These are phyloP conservation scores for Coranthus polyacanthus DNA, from an alignment of 2,797 vertebrate genomes.

Conservation along the genomic window DNA sequence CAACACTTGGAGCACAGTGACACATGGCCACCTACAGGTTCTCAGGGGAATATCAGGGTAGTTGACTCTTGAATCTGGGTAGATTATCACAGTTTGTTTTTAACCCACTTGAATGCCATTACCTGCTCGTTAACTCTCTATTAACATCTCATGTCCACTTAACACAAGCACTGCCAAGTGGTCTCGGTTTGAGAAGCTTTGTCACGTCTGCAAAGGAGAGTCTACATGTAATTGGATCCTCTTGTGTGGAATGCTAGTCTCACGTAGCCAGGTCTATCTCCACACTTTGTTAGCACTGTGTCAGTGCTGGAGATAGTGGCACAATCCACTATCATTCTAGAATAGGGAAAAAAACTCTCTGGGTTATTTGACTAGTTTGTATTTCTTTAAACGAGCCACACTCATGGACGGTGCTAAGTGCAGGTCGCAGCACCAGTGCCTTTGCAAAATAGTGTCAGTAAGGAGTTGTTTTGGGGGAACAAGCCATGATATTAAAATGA, in stretches of 20 bases:
- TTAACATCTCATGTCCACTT: constrained; percentile 64
- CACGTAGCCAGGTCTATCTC: too few relatives aligned
- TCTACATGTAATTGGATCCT: constrained; percentile 43
- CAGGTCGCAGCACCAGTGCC: too few relatives aligned
- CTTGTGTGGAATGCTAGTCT: constrained; percentile 15
- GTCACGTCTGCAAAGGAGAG: constrained; percentile 52
- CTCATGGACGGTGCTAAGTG: too few relatives aligned
- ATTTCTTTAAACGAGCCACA: too few relatives aligned
- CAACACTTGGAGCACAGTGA: constrained; percentile 42
- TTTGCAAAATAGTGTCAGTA: too few relatives aligned
- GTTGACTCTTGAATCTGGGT: constrained; percentile 59
- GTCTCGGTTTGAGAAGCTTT: constrained; percentile 42
- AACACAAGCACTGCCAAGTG: constrained; percentile 37
- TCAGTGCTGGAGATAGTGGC: too few relatives aligned
- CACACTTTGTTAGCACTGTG: too few relatives aligned
- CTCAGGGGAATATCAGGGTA: constrained; percentile 47
- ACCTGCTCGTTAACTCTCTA: constrained; percentile 72
- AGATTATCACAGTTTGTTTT: constrained; percentile 61
- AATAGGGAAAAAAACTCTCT: too few relatives aligned
- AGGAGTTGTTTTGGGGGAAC: too few relatives aligned
- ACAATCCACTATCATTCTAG: too few relatives aligned
- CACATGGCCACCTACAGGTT: constrained; percentile 58
- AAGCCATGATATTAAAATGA: too few relatives aligned
- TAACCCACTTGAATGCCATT: constrained; percentile 57
- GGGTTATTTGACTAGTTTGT: too few relatives aligned